Percentiles rank a stretch among this genome's conserved stretches.
Conservation (phyloP, 2,888 invertebrate species). For the Tenthredo distinguenda region DNA sequence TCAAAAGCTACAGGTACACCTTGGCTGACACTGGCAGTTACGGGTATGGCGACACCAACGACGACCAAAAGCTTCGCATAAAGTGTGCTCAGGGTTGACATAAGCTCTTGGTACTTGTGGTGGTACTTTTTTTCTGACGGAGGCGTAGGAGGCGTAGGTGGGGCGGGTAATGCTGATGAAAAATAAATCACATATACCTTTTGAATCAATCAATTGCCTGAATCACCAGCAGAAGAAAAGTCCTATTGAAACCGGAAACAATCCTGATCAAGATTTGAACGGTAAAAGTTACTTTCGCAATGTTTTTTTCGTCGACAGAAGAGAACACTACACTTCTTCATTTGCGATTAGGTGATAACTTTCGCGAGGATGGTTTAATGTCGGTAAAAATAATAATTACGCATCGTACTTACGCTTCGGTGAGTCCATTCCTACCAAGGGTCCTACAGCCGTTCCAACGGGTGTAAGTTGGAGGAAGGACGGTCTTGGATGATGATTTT, state of each 20-base stretch:
- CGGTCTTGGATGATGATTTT: slow-evolving; percentile 59
- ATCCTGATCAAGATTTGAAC: not conserved
- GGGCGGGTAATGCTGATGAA: slow-evolving; percentile 52
- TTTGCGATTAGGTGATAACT: not conserved
- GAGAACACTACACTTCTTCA: not conserved
- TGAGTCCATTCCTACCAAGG: slow-evolving; percentile 65
- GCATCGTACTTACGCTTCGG: slow-evolving; percentile 58
- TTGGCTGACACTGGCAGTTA: slow-evolving; percentile 91
- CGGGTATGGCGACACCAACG: slow-evolving; percentile 90
- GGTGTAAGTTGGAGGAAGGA: slow-evolving; percentile 69
- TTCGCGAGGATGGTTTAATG: not conserved
- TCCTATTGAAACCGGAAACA: not conserved
- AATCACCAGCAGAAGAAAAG: not conserved
- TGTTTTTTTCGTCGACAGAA: not conserved
- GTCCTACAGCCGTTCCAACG: slow-evolving; percentile 63
- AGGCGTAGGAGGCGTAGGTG: slow-evolving; percentile 49
- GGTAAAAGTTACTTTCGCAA: not conserved
- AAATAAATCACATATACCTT: not conserved
- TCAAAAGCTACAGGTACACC: slow-evolving; percentile 88
- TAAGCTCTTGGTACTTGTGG: slow-evolving; percentile 65
- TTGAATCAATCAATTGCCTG: slow-evolving; percentile 38
- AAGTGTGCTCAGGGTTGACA: slow-evolving; percentile 79
- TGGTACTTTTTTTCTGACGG: slow-evolving; percentile 59
- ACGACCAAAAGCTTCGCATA: slow-evolving; percentile 93
- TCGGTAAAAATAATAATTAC: not conserved